A percentile compares a stretch with the other conserved stretches of the same genome.
Conservation (phyloP, 2,797 vertebrate genomes). For the Chelon labrosus region DNA sequence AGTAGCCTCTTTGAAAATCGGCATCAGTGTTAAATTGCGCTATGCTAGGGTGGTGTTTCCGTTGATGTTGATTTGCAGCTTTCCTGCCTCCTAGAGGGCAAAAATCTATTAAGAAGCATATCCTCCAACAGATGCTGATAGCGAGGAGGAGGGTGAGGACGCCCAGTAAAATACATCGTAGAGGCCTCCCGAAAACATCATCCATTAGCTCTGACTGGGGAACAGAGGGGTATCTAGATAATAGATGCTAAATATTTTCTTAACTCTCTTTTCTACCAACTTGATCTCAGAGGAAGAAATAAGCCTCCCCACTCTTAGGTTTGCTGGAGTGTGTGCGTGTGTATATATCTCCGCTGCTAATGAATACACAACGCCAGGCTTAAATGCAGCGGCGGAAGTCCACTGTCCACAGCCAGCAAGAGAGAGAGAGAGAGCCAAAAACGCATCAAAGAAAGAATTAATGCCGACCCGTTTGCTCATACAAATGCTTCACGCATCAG, state of each 20-base stretch:
- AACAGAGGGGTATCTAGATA: slow-evolving; percentile 46
- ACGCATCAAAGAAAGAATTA: slow-evolving; percentile 35
- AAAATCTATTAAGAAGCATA: slow-evolving; percentile 6
- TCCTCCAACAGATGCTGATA: slow-evolving; percentile 33
- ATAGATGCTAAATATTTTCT: slow-evolving; percentile 32
- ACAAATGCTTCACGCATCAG: slow-evolving; percentile 54
- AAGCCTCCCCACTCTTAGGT: slow-evolving; percentile 6
- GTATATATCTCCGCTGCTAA: slow-evolving; percentile 21
- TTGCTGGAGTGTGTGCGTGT: slow-evolving; percentile 18
- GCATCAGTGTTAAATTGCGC: neutral
- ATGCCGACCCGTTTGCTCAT: slow-evolving; percentile 43
- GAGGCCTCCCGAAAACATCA: slow-evolving; percentile 39
- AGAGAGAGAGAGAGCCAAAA: slow-evolving; percentile 33
- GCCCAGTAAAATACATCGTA: slow-evolving; percentile 10
- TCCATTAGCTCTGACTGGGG: slow-evolving; percentile 30
- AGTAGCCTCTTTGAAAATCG: neutral
- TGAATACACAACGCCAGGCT: slow-evolving; percentile 38
- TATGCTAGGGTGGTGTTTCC: neutral
- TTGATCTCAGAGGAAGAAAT: slow-evolving; percentile 14
- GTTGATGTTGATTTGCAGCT: neutral
- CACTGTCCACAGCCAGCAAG: slow-evolving; percentile 5
- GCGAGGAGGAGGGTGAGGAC: slow-evolving; percentile 13
- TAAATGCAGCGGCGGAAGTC: slow-evolving; percentile 26
- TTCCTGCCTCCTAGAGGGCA: neutral
- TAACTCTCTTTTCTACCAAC: slow-evolving; percentile 18